Base-by-base conservation (phyloP, 2,113 vertebrate species). In the Hiodon alosoides region DNA sequence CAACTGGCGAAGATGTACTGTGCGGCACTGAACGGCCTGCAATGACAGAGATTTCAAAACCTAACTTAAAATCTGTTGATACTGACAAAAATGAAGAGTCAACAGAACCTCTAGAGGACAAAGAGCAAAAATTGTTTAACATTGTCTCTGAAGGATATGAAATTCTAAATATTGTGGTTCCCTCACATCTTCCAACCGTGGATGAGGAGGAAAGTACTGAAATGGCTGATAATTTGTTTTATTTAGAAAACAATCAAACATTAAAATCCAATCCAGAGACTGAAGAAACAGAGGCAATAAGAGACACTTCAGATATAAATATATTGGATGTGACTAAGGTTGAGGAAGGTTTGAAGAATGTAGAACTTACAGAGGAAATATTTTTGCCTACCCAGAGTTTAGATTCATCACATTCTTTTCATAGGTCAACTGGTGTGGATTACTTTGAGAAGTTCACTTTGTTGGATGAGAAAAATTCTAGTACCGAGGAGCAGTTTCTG, bases 81-180 rank as follows among this genome's bases (percentile, higher is more conserved):
- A 82, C 82, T 8, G 79, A 66, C 16, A 67, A 79, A 0, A 75
- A 85, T 55, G 76, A 82, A 0, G 80, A 80, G 8, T 9, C 2
- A 0, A n/a, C 58, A 16, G 78, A 82, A 7, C 77, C 68, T 4
- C 76, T 48, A 11, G 80, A 71, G 60, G 89, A 88, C 73, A 87
- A 85, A 78, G 88, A 95, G 67, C 94, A 93, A 83, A 87, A 85
- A 54, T 79, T 94, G 10, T 96, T 97, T 80, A 89, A 90, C 52
- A 92, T 96, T 0, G 94, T 97, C 79, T 95, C 94, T 4, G 96
- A 98, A 83, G 94, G 95, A 64, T 96, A 92, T 50, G 94, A 98
- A 84, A 98, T 96, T 87, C 79, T 95, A 58, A 98, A 97, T 83
- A 95, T 98, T 82, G 84, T 98, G 72, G 92, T 91, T 69, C 92